Evolutionary conservation across 2,888 invertebrate genomes (phyloP), one percentile per base, ranked within the genome.

Genomic region (Tryphoninae sp.): DNA sequence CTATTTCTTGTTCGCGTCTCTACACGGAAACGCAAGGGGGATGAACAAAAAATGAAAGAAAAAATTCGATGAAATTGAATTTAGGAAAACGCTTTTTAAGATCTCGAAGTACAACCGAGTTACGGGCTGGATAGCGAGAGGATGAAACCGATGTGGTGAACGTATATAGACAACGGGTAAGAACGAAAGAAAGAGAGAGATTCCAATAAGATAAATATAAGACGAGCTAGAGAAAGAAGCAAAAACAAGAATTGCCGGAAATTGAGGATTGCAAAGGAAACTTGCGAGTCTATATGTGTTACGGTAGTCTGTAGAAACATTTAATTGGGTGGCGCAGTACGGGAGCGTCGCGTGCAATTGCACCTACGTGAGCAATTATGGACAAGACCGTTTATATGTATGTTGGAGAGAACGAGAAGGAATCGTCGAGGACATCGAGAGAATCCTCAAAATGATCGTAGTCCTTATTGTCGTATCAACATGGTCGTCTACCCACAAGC

Each of bases 351-450:
- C 62, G 78, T 81, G 78, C 73, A 84, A 80, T 80, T 67, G 80
- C 78, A 80, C 82, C 78, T 84, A 85, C 83, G 84, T 84, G 84
- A 85, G 82, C 84, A 85, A 85, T 85, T 85, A 85, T 85, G 73
- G 81, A 81, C 80, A 76, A 83, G 80, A 69, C 76, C 22, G 51
- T 67, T 33, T 33, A 6, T 33, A 33, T 33, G 33, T 33, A 33
- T 33, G 33, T 33, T 33, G 33, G 40, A 22, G 53, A 19, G n/a
- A 73, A 40, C 19, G n/a, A 65, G 65, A 42, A 45, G 26, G 40
- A 49, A 19, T 26, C 16, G 13, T 2, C 33, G 51, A 55, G 74
- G 13, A 67, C 49, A 58, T 51, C 22, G 33, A 22, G 40, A 61
- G 53, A 76, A 76, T 51, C 67, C 51, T 61, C 22, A 53, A 76